Percentiles rank a stretch among this genome's conserved stretches.
Conservation (phyloP, 2,888 invertebrate genomes). For the Drosophila limbata region DNA sequence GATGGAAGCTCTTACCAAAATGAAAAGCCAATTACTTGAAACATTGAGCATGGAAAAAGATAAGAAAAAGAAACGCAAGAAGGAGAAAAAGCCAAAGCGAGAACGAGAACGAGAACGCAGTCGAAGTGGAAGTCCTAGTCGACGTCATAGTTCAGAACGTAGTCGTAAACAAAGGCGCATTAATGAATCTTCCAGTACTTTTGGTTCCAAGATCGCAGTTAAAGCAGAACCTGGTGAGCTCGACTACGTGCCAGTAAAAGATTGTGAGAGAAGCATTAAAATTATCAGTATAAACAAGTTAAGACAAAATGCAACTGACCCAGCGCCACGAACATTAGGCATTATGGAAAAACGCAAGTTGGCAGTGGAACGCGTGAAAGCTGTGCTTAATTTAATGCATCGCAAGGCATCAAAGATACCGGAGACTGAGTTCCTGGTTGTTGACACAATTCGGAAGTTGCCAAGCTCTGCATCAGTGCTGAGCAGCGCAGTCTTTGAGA, state of each 20-base stretch:
- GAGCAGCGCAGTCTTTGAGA: slow-evolving; percentile 37
- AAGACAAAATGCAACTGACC: neutral
- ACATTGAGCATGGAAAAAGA: neutral
- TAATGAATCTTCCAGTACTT: neutral
- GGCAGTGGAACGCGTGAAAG: slow-evolving; percentile 42
- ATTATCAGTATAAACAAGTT: slow-evolving; percentile 24
- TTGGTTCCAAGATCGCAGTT: neutral
- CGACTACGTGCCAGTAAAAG: slow-evolving; percentile 19
- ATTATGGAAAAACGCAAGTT: slow-evolving; percentile 43
- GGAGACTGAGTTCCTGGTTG: slow-evolving; percentile 49
- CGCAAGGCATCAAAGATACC: slow-evolving; percentile 7
- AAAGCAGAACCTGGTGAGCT: slow-evolving; percentile 9
- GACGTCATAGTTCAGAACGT: neutral
- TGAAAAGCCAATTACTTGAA: neutral
- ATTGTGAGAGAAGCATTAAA: slow-evolving; percentile 22
- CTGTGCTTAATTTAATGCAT: slow-evolving; percentile 26
- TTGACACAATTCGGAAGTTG: slow-evolving; percentile 53
- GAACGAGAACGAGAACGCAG: slow-evolving; percentile 23
- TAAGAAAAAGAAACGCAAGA: slow-evolving; percentile 31
- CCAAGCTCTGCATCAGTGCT: slow-evolving; percentile 31
- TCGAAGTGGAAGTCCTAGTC: slow-evolving; percentile 2
- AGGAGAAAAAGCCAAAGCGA: slow-evolving; percentile 32
- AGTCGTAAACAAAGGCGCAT: neutral
- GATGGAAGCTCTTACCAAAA: neutral
- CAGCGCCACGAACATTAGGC: neutral